These are phyloP conservation scores for Isoperla grammatica DNA, from an alignment of 2,888 invertebrate species.

Conservation along the genomic window DNA sequence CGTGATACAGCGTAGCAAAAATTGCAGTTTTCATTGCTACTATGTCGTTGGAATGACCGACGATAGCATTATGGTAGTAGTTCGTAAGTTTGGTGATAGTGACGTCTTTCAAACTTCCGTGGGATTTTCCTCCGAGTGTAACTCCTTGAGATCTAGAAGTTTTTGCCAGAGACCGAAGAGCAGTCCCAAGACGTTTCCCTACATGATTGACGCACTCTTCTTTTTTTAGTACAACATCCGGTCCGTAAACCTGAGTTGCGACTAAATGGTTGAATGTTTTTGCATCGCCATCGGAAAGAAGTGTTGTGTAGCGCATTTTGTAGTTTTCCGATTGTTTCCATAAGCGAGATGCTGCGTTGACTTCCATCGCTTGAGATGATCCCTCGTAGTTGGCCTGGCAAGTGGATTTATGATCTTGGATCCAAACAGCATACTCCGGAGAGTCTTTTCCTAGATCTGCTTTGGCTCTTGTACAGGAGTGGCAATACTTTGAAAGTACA, in stretches of 20 bases:
- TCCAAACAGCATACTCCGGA: too few species aligned
- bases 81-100: constrained; percentile 18
- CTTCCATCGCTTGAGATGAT: too few species aligned
- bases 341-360: neutral
- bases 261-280: constrained; percentile 21
- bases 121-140: constrained; percentile 20
- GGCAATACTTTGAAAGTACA: too few species aligned
- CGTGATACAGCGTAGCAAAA: constrained; percentile 33
- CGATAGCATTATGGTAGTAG: constrained; percentile 31
- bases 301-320: constrained; percentile 19
- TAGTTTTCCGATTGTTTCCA: constrained; percentile 22
- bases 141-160: constrained; percentile 5
- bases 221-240: constrained; percentile 15
- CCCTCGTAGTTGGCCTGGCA: too few species aligned
- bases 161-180: constrained; percentile 10
- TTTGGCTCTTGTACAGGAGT: too few species aligned
- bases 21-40: constrained; percentile 31
- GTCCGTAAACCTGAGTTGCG: constrained; percentile 9
- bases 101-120: constrained; percentile 18
- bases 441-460: too few species aligned
- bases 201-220: constrained; percentile 27
- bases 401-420: too few species aligned
- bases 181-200: constrained; percentile 19
- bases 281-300: constrained; percentile 22
- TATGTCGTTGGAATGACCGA: constrained; percentile 24